Evolutionary conservation across 2,797 vertebrate species (phyloP).

Genomic region (Heliangelus exortis): DNA sequence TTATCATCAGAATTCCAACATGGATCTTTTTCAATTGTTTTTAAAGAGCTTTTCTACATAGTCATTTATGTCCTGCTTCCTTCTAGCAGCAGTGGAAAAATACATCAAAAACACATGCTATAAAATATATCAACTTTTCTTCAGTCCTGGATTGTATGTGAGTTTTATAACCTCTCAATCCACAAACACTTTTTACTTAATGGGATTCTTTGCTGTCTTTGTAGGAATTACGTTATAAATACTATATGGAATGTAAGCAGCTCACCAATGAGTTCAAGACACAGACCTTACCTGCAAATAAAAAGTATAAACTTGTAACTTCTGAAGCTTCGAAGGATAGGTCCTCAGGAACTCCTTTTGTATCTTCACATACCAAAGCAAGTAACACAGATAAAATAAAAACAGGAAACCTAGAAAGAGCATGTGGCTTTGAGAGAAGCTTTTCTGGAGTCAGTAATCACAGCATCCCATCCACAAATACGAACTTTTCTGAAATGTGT

Average conservation of each 20-base stretch:
- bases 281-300: conserved; percentile 15
- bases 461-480: background rate
- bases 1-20: background rate
- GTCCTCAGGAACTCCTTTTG: background rate
- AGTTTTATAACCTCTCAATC: background rate
- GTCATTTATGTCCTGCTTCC: background rate
- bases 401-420: background rate
- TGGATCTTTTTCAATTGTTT: background rate
- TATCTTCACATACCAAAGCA: background rate
- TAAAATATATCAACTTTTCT: background rate
- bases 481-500: background rate
- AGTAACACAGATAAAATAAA: background rate
- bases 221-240: conserved; percentile 73
- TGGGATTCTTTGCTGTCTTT: background rate
- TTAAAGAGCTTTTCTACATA: background rate
- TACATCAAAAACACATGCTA: background rate
- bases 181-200: background rate
- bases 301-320: conserved; percentile 14
- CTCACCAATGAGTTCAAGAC: background rate
- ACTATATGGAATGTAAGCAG: conserved; percentile 55
- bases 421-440: background rate
- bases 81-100: background rate
- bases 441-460: background rate
- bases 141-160: background rate
- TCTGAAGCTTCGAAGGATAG: background rate